These are phyloP conservation scores for Julus scandinavius DNA, from an alignment of 2,888 invertebrate species.

Conservation along the genomic window DNA sequence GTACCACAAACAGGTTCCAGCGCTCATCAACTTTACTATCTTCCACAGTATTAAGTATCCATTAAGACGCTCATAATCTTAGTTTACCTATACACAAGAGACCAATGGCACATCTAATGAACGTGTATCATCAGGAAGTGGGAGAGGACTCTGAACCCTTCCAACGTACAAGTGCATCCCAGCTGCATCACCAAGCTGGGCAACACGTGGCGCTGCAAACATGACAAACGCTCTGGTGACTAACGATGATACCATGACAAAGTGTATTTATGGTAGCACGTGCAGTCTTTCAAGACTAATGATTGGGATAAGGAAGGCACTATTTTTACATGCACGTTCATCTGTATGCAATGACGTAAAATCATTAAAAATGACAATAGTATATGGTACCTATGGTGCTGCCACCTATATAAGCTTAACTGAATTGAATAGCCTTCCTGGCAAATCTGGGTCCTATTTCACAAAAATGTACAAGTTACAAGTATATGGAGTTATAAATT, in stretches of 20 bases:
- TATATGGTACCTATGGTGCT: no score
- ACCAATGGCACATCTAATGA: not conserved
- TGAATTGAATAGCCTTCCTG: no score
- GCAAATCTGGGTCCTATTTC: no score
- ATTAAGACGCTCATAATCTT: not conserved
- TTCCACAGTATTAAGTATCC: not conserved
- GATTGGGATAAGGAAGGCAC: not conserved
- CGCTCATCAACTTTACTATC: not conserved
- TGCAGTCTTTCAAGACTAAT: not conserved
- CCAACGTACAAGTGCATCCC: not conserved
- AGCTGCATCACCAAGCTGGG: not conserved
- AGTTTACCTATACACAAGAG: not conserved
- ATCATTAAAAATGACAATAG: no score
- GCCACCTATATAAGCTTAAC: no score
- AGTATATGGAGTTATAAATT: no score
- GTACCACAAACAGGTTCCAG: not conserved
- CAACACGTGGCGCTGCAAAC: not conserved
- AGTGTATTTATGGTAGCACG: not conserved
- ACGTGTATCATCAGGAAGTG: not conserved
- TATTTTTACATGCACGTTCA: not conserved
- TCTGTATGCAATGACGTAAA: not conserved
- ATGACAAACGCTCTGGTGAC: not conserved
- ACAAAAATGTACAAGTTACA: no score
- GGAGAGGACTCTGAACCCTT: not conserved
- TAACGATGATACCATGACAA: not conserved